Conservation (phyloP, 2,797 vertebrate genomes). For the Lagorchestes hirsutus region DNA sequence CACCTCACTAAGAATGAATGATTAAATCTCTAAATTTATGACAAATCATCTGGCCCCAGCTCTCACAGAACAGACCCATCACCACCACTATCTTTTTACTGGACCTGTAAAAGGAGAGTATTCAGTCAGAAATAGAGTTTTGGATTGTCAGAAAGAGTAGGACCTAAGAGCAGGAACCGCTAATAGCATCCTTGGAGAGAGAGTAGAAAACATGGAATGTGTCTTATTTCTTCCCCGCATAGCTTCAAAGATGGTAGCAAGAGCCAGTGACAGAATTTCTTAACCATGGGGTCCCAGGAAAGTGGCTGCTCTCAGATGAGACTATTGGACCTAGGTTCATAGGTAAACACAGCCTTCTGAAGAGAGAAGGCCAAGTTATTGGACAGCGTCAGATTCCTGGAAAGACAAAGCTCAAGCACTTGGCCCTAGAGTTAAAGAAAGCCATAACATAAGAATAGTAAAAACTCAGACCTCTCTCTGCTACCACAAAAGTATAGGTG, state of each 20-base stretch:
- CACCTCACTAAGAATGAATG: neutral
- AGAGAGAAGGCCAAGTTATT: neutral
- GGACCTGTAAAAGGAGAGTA: neutral
- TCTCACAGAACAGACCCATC: neutral
- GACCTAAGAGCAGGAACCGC: neutral
- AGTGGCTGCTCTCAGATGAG: too few relatives aligned
- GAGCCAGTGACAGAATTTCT: too few relatives aligned
- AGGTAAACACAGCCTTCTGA: too few relatives aligned
- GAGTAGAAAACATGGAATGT: neutral
- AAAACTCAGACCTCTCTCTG: neutral
- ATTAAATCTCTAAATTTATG: neutral
- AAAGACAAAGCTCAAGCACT: neutral
- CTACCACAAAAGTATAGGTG: neutral
- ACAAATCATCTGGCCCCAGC: neutral
- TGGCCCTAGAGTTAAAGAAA: neutral
- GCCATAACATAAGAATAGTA: neutral
- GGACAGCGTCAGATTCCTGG: neutral
- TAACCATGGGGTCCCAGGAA: too few relatives aligned
- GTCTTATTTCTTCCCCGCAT: too few relatives aligned
- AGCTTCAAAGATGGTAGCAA: too few relatives aligned
- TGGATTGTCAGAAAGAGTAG: neutral
- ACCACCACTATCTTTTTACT: neutral
- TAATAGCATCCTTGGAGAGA: neutral
- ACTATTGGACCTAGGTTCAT: too few relatives aligned
- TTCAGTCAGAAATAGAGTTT: neutral